These are phyloP conservation scores for Ceuthmochares aereus DNA, from an alignment of 2,113 vertebrate species.

Conservation along the genomic window DNA sequence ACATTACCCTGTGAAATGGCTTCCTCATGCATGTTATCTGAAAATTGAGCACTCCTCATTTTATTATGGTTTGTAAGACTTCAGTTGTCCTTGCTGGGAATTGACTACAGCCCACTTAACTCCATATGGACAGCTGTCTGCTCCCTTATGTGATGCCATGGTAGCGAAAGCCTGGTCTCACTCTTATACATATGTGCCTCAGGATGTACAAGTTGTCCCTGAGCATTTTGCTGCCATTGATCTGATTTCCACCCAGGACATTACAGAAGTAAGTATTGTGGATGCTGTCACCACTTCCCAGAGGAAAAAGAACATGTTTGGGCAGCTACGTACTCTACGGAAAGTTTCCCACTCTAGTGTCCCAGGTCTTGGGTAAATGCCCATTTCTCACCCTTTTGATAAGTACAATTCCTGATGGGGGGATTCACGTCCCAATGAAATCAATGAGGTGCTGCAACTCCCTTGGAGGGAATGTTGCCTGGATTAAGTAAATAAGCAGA, in stretches of 20 bases:
- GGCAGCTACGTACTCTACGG: too few species aligned
- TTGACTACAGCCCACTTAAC: neutral
- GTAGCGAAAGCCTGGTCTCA: neutral
- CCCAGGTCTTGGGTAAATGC: neutral
- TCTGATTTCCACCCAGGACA: neutral
- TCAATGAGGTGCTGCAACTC: neutral
- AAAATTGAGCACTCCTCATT: neutral
- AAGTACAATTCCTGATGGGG: neutral
- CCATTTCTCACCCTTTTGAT: neutral
- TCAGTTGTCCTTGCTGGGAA: neutral
- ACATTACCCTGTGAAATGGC: neutral
- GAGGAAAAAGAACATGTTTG: neutral
- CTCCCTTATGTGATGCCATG: neutral
- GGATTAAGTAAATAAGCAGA: neutral
- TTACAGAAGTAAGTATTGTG: neutral
- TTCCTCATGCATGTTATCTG: neutral
- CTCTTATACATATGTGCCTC: neutral
- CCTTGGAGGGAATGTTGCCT: rapidly evolving
- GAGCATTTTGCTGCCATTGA: neutral
- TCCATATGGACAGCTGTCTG: neutral
- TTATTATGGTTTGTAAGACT: neutral
- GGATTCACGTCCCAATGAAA: neutral
- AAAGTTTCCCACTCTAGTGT: neutral
- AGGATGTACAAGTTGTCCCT: neutral
- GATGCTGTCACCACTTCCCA: neutral